Conservation (phyloP, 2,888 invertebrate genomes). For the Tachystola acroxantha region DNA sequence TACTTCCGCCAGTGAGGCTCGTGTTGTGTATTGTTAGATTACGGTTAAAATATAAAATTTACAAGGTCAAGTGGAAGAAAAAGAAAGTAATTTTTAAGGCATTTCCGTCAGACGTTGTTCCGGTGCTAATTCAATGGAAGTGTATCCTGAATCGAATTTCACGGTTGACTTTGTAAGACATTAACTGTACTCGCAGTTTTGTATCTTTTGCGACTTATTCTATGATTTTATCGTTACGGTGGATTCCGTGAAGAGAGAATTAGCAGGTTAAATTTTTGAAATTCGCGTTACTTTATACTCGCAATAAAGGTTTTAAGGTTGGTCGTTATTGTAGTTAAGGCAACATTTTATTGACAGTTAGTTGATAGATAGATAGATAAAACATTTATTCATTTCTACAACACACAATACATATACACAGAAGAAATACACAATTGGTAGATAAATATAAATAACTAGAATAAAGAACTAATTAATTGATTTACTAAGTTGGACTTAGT, state of each 20-base stretch:
- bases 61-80: conserved; percentile 30
- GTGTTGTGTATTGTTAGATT: conserved; percentile 16
- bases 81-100: conserved; percentile 25
- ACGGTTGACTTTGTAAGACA: conserved; percentile 28
- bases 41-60: conserved; percentile 16
- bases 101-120: conserved; percentile 25
- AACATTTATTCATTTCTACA: too few relatives aligned
- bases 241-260: conserved; percentile 4
- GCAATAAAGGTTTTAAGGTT: too few relatives aligned
- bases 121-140: conserved; percentile 42
- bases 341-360: too few relatives aligned
- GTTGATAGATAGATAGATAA: too few relatives aligned
- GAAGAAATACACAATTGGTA: too few relatives aligned
- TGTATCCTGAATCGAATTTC: conserved; percentile 39
- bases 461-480: too few relatives aligned
- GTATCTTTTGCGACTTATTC: conserved; percentile 25
- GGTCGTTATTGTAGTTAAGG: too few relatives aligned
- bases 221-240: neutral
- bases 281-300: too few relatives aligned
- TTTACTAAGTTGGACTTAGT: too few relatives aligned
- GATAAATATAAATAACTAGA: too few relatives aligned
- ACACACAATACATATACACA: too few relatives aligned
- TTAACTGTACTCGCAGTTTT: conserved; percentile 37
- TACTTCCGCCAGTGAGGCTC: conserved; percentile 15
- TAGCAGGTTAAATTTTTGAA: too few relatives aligned